Conservation (phyloP, 2,113 vertebrate genomes). For the Leuciscus idus region DNA sequence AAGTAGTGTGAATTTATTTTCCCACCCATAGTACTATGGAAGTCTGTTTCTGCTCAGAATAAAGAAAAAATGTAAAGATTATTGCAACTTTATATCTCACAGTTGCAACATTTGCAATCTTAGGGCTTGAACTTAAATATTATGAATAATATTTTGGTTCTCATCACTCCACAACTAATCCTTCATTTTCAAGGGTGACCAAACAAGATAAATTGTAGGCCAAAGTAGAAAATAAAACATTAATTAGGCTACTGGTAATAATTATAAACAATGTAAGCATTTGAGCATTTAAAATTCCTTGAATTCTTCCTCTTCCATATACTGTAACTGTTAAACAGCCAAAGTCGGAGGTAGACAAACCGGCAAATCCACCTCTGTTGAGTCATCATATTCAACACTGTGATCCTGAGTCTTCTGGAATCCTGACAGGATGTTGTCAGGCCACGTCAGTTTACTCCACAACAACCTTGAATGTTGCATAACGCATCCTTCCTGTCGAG, state of each 20-base stretch:
- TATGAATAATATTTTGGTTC: background rate
- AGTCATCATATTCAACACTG: background rate
- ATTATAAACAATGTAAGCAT: background rate
- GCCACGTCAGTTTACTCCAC: background rate
- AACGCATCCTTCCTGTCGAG: background rate
- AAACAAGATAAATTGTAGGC: background rate
- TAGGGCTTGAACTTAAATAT: background rate
- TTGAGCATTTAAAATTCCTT: background rate
- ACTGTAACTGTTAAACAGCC: background rate
- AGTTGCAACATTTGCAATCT: background rate
- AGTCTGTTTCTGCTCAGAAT: background rate
- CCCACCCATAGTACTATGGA: background rate
- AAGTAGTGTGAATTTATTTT: background rate
- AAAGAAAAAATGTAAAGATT: no score
- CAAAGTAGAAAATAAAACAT: background rate
- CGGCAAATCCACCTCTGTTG: background rate
- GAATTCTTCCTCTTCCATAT: background rate
- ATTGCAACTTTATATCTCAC: no score
- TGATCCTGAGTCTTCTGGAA: background rate
- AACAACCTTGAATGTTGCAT: background rate
- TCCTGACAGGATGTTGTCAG: conserved; percentile 1
- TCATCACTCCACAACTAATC: conserved; percentile 4
- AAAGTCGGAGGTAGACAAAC: background rate
- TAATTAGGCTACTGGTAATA: background rate
- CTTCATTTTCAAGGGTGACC: background rate